Evolutionary conservation across 2,888 invertebrate species (phyloP).

Genomic region (Acanthosepion pharaonis): DNA sequence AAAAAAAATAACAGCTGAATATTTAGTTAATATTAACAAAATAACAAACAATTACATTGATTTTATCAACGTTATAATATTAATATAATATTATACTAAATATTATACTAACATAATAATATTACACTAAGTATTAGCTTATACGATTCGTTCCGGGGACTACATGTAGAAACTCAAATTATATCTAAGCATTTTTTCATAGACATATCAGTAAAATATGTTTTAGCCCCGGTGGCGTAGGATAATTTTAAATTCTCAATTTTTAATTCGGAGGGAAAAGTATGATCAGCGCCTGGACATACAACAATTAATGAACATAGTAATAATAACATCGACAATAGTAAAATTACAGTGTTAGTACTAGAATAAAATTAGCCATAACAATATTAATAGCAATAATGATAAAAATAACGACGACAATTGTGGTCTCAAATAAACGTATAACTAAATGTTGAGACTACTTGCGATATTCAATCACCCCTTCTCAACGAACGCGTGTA

Average conservation of each 20-base stretch:
- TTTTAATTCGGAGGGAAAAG: background rate
- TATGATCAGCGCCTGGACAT: background rate
- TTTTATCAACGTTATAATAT: no score
- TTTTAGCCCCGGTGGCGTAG: background rate
- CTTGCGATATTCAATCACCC: background rate
- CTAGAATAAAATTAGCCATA: background rate
- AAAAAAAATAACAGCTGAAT: no score
- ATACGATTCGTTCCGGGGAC: no score
- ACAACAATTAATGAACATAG: background rate
- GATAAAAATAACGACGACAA: background rate
- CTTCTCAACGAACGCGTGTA: background rate
- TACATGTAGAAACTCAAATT: background rate
- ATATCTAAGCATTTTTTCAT: background rate
- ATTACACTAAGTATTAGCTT: no score
- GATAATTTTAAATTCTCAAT: background rate
- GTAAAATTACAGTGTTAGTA: background rate
- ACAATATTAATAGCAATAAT: background rate
- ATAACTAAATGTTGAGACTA: background rate
- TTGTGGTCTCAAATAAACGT: background rate
- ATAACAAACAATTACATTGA: no score
- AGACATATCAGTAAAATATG: background rate
- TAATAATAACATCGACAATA: background rate
- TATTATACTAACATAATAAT: no score
- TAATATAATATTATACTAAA: no score
- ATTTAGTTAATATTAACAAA: no score